Percentiles rank a stretch among this genome's conserved stretches.
phyloP scores from a whole-genome alignment of 1,140 invertebrate genomes.

The Rhizoglyphus robini region DNA sequence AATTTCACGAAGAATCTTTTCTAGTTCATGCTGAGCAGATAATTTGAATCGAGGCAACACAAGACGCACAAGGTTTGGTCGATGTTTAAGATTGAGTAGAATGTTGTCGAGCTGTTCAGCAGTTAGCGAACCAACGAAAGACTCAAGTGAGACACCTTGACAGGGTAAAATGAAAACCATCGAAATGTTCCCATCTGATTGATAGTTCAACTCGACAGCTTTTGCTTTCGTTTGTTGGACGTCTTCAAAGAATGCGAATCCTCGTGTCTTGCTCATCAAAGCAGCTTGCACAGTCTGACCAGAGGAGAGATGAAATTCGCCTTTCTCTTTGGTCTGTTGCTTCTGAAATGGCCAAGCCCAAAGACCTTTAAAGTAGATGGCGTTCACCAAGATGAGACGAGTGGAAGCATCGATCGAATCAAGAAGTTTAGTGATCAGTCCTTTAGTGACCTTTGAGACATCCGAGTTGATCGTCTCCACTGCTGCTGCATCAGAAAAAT shows the following conservation, averaged over 20 bases:
- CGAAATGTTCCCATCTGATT: too few species aligned
- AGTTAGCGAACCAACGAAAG: slow-evolving; percentile 26
- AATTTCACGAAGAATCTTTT: slow-evolving; percentile 46
- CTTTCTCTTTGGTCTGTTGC: slow-evolving; percentile 41
- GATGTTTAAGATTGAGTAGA: neutral
- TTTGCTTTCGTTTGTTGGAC: slow-evolving; percentile 1
- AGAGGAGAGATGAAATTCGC: neutral
- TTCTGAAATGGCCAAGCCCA: slow-evolving; percentile 57
- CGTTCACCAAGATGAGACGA: too few species aligned
- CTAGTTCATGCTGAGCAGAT: slow-evolving; percentile 47
- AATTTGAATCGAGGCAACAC: slow-evolving; percentile 61
- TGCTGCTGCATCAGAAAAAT: slow-evolving; percentile 24
- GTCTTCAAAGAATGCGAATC: slow-evolving; percentile 31
- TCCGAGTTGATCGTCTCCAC: slow-evolving; percentile 36
- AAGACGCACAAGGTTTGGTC: slow-evolving; percentile 43
- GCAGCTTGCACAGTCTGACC: slow-evolving; percentile 36
- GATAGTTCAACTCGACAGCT: too few species aligned
- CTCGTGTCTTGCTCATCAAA: slow-evolving; percentile 45
- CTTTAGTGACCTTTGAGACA: slow-evolving; percentile 47
- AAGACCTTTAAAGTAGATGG: slow-evolving; percentile 69
- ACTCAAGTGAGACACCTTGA: too few species aligned
- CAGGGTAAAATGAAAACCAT: too few species aligned
- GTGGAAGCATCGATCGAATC: slow-evolving; percentile 39
- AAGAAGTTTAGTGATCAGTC: slow-evolving; percentile 54
- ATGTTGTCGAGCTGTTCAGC: too few species aligned